These are phyloP conservation scores for Passer montanus DNA, from an alignment of 2,113 vertebrate species.

Conservation along the genomic window DNA sequence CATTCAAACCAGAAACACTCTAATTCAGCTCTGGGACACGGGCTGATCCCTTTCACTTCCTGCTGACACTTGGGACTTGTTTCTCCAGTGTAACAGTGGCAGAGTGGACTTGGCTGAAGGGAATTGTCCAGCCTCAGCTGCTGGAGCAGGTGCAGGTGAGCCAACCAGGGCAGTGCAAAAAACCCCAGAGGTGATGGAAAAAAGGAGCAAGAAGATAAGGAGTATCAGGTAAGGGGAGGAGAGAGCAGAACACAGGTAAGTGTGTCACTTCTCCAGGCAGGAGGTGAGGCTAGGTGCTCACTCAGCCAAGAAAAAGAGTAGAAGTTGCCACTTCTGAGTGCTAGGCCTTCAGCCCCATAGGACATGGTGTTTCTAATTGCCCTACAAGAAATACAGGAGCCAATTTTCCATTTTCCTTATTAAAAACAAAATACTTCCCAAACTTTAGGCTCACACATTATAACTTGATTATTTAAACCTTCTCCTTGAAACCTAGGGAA, in stretches of 20 bases:
- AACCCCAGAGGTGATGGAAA: background rate
- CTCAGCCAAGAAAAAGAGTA: background rate
- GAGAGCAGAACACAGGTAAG: background rate
- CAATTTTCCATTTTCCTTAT: background rate
- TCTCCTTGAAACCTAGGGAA: background rate
- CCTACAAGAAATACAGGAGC: background rate
- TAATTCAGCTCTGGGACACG: background rate
- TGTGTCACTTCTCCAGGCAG: background rate
- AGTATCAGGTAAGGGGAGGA: background rate
- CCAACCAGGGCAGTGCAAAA: background rate
- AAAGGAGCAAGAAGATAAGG: background rate
- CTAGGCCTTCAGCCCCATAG: background rate
- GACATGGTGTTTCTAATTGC: background rate
- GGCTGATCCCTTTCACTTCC: background rate
- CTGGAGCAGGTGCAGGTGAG: background rate
- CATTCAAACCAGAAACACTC: background rate
- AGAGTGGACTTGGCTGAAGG: background rate
- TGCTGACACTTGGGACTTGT: background rate
- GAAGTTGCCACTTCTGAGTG: background rate
- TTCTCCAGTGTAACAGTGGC: fast-evolving
- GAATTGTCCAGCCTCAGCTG: background rate
- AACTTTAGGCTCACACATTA: background rate
- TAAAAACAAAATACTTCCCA: background rate
- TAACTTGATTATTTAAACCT: background rate
- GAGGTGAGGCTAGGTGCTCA: background rate